These are phyloP conservation scores for Prenolepis imparis DNA, from an alignment of 2,888 invertebrate genomes.

Conservation along the genomic window DNA sequence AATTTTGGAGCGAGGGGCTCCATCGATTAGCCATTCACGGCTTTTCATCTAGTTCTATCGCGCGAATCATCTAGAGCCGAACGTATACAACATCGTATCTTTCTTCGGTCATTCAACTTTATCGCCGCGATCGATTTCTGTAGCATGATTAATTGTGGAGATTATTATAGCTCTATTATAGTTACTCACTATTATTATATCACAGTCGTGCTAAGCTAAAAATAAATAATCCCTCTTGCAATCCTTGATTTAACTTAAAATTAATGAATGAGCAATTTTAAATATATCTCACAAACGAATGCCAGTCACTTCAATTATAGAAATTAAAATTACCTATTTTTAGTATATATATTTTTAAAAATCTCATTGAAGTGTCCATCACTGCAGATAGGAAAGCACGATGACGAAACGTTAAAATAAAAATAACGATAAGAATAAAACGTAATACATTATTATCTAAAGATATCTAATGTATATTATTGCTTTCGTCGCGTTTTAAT, in stretches of 20 bases:
- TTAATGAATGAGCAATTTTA: neutral
- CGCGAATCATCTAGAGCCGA: neutral
- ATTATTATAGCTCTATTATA: neutral
- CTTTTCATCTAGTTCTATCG: neutral
- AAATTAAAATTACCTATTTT: neutral
- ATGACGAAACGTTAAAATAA: neutral
- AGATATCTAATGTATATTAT: neutral
- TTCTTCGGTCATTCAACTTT: too few relatives aligned
- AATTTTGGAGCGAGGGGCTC: neutral
- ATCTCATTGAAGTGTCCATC: neutral
- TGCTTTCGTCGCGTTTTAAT: conserved; percentile 4
- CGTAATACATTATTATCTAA: neutral
- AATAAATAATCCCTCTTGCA: too few relatives aligned
- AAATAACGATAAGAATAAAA: neutral
- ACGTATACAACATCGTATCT: neutral
- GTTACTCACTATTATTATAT: neutral
- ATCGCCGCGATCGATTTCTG: neutral
- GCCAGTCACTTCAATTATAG: neutral
- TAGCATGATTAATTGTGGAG: neutral
- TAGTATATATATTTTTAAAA: neutral
- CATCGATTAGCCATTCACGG: conserved; percentile 27
- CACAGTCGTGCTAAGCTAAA: neutral
- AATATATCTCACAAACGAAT: neutral
- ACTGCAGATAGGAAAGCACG: neutral
- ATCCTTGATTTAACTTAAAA: neutral